Percentiles rank a stretch among this genome's conserved stretches.
phyloP scores from a whole-genome alignment of 2,797 vertebrate species.

The Poecilia gillii region DNA sequence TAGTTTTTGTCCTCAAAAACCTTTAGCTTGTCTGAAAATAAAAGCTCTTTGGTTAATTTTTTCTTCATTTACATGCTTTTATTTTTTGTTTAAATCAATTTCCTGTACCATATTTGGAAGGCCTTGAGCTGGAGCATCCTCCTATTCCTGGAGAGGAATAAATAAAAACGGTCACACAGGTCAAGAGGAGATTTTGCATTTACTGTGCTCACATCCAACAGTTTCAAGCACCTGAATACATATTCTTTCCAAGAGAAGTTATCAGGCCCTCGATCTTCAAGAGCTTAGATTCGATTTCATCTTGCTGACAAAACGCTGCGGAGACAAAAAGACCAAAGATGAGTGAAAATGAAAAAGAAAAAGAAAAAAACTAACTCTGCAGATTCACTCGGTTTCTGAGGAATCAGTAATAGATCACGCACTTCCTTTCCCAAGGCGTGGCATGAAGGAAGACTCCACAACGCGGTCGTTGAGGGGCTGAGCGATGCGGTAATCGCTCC shows the following conservation, averaged over 20 bases:
- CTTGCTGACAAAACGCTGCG: conserved; percentile 84
- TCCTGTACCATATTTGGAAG: conserved; percentile 43
- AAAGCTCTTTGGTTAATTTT: neutral
- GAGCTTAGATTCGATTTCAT: conserved; percentile 82
- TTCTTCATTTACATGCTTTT: neutral
- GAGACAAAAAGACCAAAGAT: conserved; percentile 14
- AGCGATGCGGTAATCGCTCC: conserved; percentile 85
- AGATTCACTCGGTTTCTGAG: neutral
- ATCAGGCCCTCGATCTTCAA: conserved; percentile 85
- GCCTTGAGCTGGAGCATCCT: conserved; percentile 31
- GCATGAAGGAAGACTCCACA: conserved; percentile 87
- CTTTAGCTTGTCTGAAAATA: neutral
- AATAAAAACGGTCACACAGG: conserved; percentile 10
- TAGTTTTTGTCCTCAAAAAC: neutral
- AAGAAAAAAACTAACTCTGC: neutral
- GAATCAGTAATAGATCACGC: conserved; percentile 11
- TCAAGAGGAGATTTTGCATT: neutral
- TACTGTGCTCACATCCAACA: neutral
- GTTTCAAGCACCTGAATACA: conserved; percentile 63
- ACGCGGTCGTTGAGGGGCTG: conserved; percentile 86
- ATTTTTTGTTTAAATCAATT: neutral
- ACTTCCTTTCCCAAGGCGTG: conserved; percentile 75
- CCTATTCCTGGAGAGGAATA: conserved; percentile 39
- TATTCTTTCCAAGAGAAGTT: conserved; percentile 79
- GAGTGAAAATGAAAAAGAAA: neutral